Base-by-base conservation (phyloP, 2,113 vertebrate genomes). In the Nothobranchius kuhntae region DNA sequence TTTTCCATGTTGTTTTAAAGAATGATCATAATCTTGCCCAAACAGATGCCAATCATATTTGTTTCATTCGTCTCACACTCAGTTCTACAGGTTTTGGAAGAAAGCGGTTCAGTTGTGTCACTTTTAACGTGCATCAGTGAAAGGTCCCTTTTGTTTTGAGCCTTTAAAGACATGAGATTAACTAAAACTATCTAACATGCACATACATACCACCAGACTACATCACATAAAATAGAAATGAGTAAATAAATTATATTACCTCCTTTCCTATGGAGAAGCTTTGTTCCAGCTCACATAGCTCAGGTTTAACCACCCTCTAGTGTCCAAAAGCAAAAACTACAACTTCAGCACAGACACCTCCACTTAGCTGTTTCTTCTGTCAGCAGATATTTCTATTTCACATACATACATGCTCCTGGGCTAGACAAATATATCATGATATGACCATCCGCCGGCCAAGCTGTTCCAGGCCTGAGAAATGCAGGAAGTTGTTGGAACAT, bases 291-390 rank as follows among this genome's bases (percentile, higher is more conserved):
- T 81, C 67, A 53, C 72, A 86, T 59, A 74, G 71, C 70, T 77
- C 82, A 83, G 88, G 53, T 77, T 87, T 68, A 91, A 30, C 75
- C 80, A 82, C 90, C 92, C 92, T 93, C 92, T 91, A 90, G 92
- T 68, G 92, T 77, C 75, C 5, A 26, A 26, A 72, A 55, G 5
- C 12, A 7, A 4, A 0, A 78, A 90, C 63, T 84, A 62, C 89
- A 91, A 13, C 50, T 26, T 12, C 65, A 55, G 17, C 40, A 7
- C 61, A 44, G 55, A 69, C 52, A n/a, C 12, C 77, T 75, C 10
- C 65, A 42, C 46, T 53, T 63, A 15, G 40, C 26, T 38, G 61
- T 44, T 30, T 68, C 60, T 76, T 47, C 69, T 61, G 45, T 68
- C 72, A 73, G 71, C 53, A 57, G 59, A 69, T 45, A 4, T 26